A percentile compares a stretch with the other conserved stretches of the same genome.
These are phyloP conservation scores for Tipula helvola DNA, from an alignment of 2,888 invertebrate genomes.

Conservation along the genomic window DNA sequence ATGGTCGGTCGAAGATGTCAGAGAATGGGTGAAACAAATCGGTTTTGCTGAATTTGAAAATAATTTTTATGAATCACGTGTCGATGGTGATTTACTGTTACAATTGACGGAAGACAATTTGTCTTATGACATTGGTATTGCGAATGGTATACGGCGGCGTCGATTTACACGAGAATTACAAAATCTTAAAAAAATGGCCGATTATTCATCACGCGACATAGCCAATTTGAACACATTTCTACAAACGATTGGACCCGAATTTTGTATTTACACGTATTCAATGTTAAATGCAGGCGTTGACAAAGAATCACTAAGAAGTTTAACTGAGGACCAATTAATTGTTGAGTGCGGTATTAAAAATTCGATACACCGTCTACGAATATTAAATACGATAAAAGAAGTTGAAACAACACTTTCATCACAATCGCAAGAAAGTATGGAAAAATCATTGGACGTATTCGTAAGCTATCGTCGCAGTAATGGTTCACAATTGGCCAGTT, in stretches of 20 bases:
- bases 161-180: slow-evolving; percentile 82
- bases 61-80: slow-evolving; percentile 80
- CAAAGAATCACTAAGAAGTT: slow-evolving; percentile 67
- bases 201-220: slow-evolving; percentile 87
- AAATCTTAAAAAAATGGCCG: slow-evolving; percentile 89
- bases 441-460: slow-evolving; percentile 91
- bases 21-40: slow-evolving; percentile 97
- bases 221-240: slow-evolving; percentile 82
- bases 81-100: slow-evolving; percentile 91
- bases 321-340: slow-evolving; percentile 84
- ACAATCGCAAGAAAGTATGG: slow-evolving; percentile 62
- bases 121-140: slow-evolving; percentile 81
- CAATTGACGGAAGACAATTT: slow-evolving; percentile 88
- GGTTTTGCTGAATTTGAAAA: slow-evolving; percentile 76
- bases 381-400: slow-evolving; percentile 74
- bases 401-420: slow-evolving; percentile 52
- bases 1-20: slow-evolving; percentile 94
- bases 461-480: slow-evolving; percentile 95
- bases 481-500: slow-evolving; percentile 90
- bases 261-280: slow-evolving; percentile 91
- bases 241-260: slow-evolving; percentile 72
- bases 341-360: slow-evolving; percentile 86
- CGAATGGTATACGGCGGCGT: slow-evolving; percentile 85
- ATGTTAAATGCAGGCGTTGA: slow-evolving; percentile 95
- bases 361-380: slow-evolving; percentile 86